Percentiles rank a stretch among this genome's conserved stretches.
phyloP scores from a whole-genome alignment of 2,797 vertebrate species.

The Poliocrania exsul region DNA sequence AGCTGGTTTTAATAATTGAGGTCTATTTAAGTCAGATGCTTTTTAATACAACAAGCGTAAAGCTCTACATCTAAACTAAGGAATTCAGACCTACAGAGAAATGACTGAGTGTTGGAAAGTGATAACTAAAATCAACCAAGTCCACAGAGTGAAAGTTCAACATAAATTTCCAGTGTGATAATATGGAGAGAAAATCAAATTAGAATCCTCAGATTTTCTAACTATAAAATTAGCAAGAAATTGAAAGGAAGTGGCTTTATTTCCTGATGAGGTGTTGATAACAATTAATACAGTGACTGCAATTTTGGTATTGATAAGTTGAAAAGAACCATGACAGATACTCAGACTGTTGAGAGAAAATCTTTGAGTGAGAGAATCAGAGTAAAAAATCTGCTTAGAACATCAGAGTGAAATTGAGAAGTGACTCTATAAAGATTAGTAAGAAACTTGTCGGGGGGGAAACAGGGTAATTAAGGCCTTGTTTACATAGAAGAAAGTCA shows the following conservation, averaged over 20 bases:
- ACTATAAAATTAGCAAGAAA: conserved; percentile 25
- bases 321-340: background rate
- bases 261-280: background rate
- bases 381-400: conserved; percentile 30
- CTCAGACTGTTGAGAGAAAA: background rate
- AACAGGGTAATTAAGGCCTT: background rate
- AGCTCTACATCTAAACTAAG: background rate
- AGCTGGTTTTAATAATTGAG: background rate
- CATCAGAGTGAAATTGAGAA: background rate
- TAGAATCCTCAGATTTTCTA: background rate
- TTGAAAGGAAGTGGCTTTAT: conserved; percentile 37
- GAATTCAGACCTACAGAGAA: background rate
- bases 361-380: background rate
- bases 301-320: background rate
- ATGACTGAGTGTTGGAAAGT: background rate
- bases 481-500: background rate
- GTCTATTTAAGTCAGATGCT: background rate
- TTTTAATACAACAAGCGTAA: background rate
- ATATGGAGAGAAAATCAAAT: background rate
- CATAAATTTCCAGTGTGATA: background rate
- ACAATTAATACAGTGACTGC: background rate
- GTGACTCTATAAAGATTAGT: background rate
- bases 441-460: background rate
- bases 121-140: background rate
- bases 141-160: background rate